Evolutionary conservation across 2,113 vertebrate genomes (phyloP), one percentile per base, ranked within the genome.

Genomic region (Apodemus speciosus): DNA sequence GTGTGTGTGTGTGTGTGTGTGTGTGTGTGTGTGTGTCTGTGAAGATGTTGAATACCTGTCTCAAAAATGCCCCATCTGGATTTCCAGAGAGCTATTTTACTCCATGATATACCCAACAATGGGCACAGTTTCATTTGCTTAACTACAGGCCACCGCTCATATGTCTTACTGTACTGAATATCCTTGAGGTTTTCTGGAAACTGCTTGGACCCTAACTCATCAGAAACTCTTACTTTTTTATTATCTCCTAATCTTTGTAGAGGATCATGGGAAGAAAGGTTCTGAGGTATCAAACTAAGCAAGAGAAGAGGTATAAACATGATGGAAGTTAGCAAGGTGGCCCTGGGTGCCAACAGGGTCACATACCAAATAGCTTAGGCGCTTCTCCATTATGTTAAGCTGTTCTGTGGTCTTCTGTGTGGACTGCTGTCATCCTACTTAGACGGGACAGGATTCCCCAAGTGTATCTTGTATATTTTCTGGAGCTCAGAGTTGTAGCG

Each of bases 341-440:
- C 8, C 2, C 23, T 27, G 27, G 43, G 49, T 71, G 46, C 0
- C 69, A n/a, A 30, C 15, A 49, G 72, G 80, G 2, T 6, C 0
- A 30, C n/a, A 3, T 1, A 11, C 14, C 5, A 32, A 49, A 79
- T 4, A 9, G n/a, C 2, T 0, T 0, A 35, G 16, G 9, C 0
- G n/a, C 46, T 13, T 1, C 16, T 38, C 10, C 20, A 1, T 40
- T n/a, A 38, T 5, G 35, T 43, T 10, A 6, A 8, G 6, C 23
- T 49, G 35, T 1, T n/a, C 21, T 4, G 6, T 51, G 9, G 40
- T 60, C n/a, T 4, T 84, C 62, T 79, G 88, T 15, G 43, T 6
- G 10, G 1, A 20, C 16, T 13, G 0, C 21, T 3, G 0, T 85
- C 38, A 92, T 91, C 25, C 58, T 23, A 72, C 20, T 51, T 23